A percentile compares a stretch with the other conserved stretches of the same genome.
These are phyloP conservation scores for Erynnis tages DNA, from an alignment of 2,888 invertebrate species.

Conservation along the genomic window DNA sequence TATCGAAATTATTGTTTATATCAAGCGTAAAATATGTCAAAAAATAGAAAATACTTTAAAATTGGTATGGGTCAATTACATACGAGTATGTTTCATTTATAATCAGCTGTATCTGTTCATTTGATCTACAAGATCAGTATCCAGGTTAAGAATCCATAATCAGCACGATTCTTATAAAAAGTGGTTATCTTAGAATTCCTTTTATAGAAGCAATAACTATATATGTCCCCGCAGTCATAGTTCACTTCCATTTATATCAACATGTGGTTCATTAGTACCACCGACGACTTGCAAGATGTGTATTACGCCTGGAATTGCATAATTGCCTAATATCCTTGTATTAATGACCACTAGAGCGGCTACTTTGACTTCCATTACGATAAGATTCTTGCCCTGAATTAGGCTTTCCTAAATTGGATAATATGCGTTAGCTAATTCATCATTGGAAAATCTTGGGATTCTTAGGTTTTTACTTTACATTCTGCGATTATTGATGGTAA, in stretches of 20 bases:
- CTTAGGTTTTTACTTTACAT: too few relatives aligned
- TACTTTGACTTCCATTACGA: conserved; percentile 6
- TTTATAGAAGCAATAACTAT: conserved; percentile 9
- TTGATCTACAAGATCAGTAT: neutral
- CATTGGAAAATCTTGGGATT: too few relatives aligned
- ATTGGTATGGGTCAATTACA: too few relatives aligned
- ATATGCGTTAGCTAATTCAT: too few relatives aligned
- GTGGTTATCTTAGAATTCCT: conserved; percentile 1
- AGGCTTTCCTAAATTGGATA: conserved; percentile 10
- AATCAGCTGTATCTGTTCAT: too few relatives aligned
- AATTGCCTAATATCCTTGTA: conserved; percentile 21
- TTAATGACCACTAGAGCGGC: conserved; percentile 7
- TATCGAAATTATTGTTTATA: too few relatives aligned
- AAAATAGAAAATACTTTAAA: too few relatives aligned
- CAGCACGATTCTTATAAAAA: neutral
- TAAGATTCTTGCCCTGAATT: conserved; percentile 1
- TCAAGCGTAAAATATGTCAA: too few relatives aligned
- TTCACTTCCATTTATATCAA: conserved; percentile 24
- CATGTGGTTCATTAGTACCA: conserved; percentile 24
- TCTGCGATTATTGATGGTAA: too few relatives aligned
- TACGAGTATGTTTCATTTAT: neutral
- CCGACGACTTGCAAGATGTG: conserved; percentile 2
- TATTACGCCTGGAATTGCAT: conserved; percentile 20
- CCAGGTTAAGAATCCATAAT: neutral
- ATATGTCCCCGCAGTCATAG: conserved; percentile 10